These are phyloP conservation scores for Laticauda laticaudata DNA, from an alignment of 2,113 vertebrate genomes.

Conservation along the genomic window DNA sequence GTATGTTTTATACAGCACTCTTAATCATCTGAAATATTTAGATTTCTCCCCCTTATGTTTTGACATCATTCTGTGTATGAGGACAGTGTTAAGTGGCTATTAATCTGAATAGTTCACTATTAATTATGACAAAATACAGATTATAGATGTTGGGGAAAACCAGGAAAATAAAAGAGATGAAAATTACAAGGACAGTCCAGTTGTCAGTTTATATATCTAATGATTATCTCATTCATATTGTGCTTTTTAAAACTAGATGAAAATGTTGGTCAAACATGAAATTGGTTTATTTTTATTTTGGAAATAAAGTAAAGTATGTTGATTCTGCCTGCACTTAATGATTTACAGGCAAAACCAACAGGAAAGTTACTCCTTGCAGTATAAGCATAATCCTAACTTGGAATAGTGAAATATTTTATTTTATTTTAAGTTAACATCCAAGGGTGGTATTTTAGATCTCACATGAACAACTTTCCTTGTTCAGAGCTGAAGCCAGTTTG, in stretches of 20 bases:
- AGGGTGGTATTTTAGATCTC: background rate
- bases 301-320: background rate
- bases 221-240: background rate
- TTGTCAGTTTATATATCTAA: background rate
- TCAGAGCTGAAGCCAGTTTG: background rate
- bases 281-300: background rate
- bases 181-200: background rate
- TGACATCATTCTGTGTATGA: background rate
- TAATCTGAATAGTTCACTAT: background rate
- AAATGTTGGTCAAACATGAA: background rate
- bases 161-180: background rate
- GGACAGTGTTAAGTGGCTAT: background rate
- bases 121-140: background rate
- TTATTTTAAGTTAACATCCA: background rate
- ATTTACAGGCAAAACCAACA: background rate
- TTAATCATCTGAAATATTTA: background rate
- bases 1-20: background rate
- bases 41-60: background rate
- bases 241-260: background rate
- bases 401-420: background rate
- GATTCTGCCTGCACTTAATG: background rate
- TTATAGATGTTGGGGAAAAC: background rate
- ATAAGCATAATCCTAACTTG: background rate
- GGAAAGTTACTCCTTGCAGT: background rate
- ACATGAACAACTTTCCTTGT: background rate